Conservation (phyloP, 2,113 vertebrate genomes). For the Rynchops niger region DNA sequence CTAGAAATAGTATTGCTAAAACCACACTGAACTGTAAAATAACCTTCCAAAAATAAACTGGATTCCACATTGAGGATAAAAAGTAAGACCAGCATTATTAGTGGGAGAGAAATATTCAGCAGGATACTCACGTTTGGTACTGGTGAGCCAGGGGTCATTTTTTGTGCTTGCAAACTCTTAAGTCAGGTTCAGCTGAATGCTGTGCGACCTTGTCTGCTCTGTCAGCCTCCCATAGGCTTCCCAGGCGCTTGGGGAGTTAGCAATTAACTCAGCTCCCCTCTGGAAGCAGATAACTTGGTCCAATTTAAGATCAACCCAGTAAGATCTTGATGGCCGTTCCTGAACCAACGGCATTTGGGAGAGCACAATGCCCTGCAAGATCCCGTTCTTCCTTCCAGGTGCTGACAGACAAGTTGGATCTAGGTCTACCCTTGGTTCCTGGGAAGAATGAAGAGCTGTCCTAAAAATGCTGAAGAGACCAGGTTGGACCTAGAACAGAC, state of each 20-base stretch:
- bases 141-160: background rate
- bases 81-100: background rate
- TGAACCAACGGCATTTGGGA: background rate
- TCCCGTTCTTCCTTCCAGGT: background rate
- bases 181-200: background rate
- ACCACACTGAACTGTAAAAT: background rate
- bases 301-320: background rate
- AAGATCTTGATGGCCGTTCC: background rate
- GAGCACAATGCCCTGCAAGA: background rate
- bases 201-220: background rate
- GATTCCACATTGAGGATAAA: background rate
- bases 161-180: background rate
- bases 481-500: background rate
- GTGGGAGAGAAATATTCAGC: background rate
- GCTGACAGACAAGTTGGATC: background rate
- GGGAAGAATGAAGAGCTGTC: background rate
- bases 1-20: background rate
- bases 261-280: background rate
- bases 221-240: background rate
- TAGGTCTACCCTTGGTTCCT: background rate
- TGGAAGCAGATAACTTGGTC: background rate
- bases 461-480: background rate
- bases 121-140: accelerated
- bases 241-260: background rate
- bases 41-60: constrained; percentile 7